A percentile compares a stretch with the other conserved stretches of the same genome.
phyloP scores from a whole-genome alignment of 2,113 vertebrate genomes.

The Seriola aureovittata region DNA sequence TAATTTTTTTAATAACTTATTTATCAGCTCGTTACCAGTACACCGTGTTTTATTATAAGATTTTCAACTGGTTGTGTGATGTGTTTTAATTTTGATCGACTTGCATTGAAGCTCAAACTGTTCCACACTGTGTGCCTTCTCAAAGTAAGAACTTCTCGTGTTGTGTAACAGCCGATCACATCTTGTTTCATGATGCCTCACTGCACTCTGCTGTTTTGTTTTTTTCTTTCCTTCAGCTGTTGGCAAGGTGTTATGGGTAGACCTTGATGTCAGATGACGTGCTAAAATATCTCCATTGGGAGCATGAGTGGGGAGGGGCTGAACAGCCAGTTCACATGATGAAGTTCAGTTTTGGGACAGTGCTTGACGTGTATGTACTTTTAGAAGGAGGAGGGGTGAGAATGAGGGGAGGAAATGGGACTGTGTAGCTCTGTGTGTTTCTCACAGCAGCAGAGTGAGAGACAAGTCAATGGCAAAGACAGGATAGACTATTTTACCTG shows the following conservation, averaged over 20 bases:
- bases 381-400: conserved; percentile 10
- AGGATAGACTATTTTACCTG: conserved; percentile 43
- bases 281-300: conserved; percentile 23
- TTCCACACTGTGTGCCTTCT: conserved; percentile 3
- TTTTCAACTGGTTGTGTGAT: background rate
- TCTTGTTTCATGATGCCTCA: conserved; percentile 44
- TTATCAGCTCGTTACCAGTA: too few species aligned
- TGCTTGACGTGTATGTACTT: conserved; percentile 6
- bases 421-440: background rate
- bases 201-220: conserved; percentile 14
- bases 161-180: conserved; percentile 45
- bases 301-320: background rate
- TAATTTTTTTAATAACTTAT: too few species aligned
- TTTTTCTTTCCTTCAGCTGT: background rate
- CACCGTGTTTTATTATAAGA: background rate
- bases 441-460: background rate
- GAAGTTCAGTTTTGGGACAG: conserved; percentile 6
- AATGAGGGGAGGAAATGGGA: conserved; percentile 26
- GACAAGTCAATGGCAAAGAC: conserved; percentile 11
- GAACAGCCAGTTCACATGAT: conserved; percentile 3
- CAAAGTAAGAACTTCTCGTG: conserved; percentile 6
- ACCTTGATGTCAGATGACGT: background rate
- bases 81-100: conserved; percentile 13
- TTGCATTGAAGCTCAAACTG: conserved; percentile 5
- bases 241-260: conserved; percentile 44